Evolutionary conservation across 2,797 vertebrate genomes (phyloP).

Genomic region (Pristis pectinata): DNA sequence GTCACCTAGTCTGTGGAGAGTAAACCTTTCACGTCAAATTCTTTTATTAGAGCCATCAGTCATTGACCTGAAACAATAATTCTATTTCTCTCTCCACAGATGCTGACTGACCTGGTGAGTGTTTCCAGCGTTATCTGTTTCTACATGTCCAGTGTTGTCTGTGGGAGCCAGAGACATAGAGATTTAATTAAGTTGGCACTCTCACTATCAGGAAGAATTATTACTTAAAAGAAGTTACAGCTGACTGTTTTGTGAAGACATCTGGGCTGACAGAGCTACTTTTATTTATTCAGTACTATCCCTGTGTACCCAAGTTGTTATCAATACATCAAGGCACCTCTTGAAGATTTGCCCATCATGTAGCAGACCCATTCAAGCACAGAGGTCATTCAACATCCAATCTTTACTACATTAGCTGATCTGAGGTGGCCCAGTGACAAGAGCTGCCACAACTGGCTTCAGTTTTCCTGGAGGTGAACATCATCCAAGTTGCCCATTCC

Average conservation of each 20-base stretch:
- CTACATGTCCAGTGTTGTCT: no score
- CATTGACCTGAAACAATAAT: no score
- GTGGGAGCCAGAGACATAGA: no score
- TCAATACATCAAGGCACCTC: not conserved
- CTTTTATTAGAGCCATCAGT: no score
- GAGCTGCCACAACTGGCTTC: not conserved
- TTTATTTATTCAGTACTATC: not conserved
- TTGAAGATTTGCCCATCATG: not conserved
- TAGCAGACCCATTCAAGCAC: not conserved
- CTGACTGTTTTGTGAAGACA: not conserved
- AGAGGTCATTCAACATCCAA: not conserved
- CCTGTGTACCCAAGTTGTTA: not conserved
- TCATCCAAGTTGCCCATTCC: not conserved
- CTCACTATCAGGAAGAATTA: not conserved
- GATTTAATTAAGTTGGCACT: not conserved
- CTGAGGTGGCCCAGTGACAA: not conserved
- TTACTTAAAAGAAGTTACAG: not conserved
- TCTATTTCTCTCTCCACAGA: no score
- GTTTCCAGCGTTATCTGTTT: no score
- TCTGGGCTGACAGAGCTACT: not conserved
- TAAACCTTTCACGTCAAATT: no score
- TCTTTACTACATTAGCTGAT: not conserved
- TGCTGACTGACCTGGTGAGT: no score
- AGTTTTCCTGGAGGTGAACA: not conserved
- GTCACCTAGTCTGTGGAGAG: no score